Base-by-base conservation (phyloP, 2,797 vertebrate species). In the Balearica regulorum region DNA sequence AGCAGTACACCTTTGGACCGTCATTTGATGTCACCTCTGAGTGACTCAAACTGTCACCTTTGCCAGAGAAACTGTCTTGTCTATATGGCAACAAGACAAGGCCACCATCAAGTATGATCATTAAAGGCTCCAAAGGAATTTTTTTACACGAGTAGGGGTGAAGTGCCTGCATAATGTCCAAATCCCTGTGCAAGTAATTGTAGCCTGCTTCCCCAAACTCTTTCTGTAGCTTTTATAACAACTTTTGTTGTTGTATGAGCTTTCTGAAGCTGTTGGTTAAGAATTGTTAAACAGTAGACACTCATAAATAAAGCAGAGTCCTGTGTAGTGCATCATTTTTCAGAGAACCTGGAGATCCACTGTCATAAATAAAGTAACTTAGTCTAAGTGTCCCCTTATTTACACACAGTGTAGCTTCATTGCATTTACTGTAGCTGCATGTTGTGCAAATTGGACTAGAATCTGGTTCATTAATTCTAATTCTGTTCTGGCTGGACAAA, bases 391-490 rank as follows among this genome's bases (percentile, higher is more conserved):
- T 53, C 9, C 17, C 19, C 46, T 73, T 83, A 51, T 78, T 91
- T 93, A 85, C 46, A 78, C 11, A 41, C 0, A 2, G 8, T 19
- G 18, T 25, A 70, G 25, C 22, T 78, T 81, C 15, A 25, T 26
- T 51, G n/a, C 28, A 22, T 66, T 54, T 58, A 60, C 35, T 55
- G 22, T 78, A 70, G 60, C 35, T 78, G 49, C 61, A 68, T 0
- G 0, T 66, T 69, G 64, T 54, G 17, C 33, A 66, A 87, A 85
- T 57, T 5, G 15, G 46, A 78, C 80, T 44, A 84, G 80, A 81
- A 90, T 91, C 21, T 75, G 35, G 39, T 82, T 93, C 51, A 64
- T 89, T 86, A 80, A 61, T 94, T 95, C 94, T 95, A 97, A 97
- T 76, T 66, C 57, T 66, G 75, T 86, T 95, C 82, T 92, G 88